A percentile compares a stretch with the other conserved stretches of the same genome.
Evolutionary conservation across 2,113 vertebrate species (phyloP).

Genomic region (Sula dactylatra): DNA sequence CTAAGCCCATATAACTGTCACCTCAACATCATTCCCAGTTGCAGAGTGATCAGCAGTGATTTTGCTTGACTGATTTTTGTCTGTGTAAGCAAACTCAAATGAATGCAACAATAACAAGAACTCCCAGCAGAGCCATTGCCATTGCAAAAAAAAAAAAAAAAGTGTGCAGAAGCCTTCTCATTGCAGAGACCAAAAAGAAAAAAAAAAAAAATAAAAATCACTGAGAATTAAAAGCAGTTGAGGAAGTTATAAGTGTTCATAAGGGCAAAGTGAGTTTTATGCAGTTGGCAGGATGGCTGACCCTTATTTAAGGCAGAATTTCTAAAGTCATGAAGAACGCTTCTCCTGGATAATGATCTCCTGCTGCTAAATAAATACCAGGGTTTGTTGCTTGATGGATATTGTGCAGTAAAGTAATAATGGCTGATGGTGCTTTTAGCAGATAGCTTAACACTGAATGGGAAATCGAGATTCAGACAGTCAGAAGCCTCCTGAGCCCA

Average conservation of each 20-base stretch:
- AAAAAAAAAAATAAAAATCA: not conserved
- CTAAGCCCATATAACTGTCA: not conserved
- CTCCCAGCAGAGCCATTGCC: not conserved
- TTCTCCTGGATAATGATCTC: constrained; percentile 42
- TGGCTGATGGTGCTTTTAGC: not conserved
- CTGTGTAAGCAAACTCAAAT: constrained; percentile 51
- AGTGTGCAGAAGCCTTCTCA: not conserved
- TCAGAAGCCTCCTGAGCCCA: not conserved
- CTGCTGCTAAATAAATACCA: constrained; percentile 57
- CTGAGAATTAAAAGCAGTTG: not conserved
- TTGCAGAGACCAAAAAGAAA: not conserved
- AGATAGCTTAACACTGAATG: not conserved
- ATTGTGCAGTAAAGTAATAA: constrained; percentile 29
- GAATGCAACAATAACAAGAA: constrained; percentile 17
- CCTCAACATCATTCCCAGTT: constrained; percentile 1
- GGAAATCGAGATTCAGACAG: not conserved
- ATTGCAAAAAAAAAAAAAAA: not conserved
- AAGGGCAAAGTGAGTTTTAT: not conserved
- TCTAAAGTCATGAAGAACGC: constrained; percentile 24
- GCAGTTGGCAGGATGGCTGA: constrained; percentile 31
- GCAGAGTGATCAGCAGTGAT: constrained; percentile 16
- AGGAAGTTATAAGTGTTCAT: not conserved
- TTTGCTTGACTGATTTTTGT: constrained; percentile 39
- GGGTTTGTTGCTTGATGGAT: constrained; percentile 39
- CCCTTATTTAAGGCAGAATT: constrained; percentile 61